These are phyloP conservation scores for Dynastes maya DNA, from an alignment of 2,888 invertebrate species.

Conservation along the genomic window DNA sequence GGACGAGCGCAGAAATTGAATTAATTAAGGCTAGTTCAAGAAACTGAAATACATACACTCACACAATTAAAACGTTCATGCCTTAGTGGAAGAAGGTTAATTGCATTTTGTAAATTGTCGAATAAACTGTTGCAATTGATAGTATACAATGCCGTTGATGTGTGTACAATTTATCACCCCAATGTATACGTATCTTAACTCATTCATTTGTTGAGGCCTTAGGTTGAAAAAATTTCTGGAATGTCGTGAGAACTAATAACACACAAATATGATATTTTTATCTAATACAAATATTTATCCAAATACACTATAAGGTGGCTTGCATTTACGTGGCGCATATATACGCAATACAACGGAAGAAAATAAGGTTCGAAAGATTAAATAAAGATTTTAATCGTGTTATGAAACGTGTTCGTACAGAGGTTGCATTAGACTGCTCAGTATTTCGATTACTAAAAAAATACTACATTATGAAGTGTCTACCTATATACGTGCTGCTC, in stretches of 20 bases:
- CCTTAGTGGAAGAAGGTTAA: slow-evolving; percentile 17
- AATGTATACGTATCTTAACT: slow-evolving; percentile 5
- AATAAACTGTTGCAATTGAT: slow-evolving; percentile 34
- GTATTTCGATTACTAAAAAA: slow-evolving; percentile 2
- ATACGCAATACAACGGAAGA: slow-evolving; percentile 6
- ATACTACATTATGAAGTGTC: not conserved
- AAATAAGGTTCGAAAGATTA: slow-evolving; percentile 33
- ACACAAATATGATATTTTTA: slow-evolving; percentile 45
- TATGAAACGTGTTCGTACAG: slow-evolving; percentile 16
- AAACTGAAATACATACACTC: slow-evolving; percentile 31
- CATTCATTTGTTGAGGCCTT: slow-evolving; percentile 2
- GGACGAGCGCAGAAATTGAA: slow-evolving; percentile 32
- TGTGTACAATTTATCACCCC: slow-evolving; percentile 25
- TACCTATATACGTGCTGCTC: not conserved
- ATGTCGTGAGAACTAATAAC: slow-evolving; percentile 51
- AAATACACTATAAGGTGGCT: slow-evolving; percentile 40
- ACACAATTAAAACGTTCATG: not conserved
- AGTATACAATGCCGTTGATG: slow-evolving; percentile 35
- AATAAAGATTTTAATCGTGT: slow-evolving; percentile 30
- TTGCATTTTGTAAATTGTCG: slow-evolving; percentile 31
- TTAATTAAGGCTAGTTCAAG: slow-evolving; percentile 43
- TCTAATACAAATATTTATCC: slow-evolving; percentile 40
- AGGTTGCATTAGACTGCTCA: slow-evolving; percentile 7
- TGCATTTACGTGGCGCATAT: slow-evolving; percentile 13
- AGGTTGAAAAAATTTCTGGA: slow-evolving; percentile 38